Evolutionary conservation across 2,888 invertebrate genomes (phyloP), one percentile per base, ranked within the genome.

Genomic region (Rhopalosiphum nymphaeae): DNA sequence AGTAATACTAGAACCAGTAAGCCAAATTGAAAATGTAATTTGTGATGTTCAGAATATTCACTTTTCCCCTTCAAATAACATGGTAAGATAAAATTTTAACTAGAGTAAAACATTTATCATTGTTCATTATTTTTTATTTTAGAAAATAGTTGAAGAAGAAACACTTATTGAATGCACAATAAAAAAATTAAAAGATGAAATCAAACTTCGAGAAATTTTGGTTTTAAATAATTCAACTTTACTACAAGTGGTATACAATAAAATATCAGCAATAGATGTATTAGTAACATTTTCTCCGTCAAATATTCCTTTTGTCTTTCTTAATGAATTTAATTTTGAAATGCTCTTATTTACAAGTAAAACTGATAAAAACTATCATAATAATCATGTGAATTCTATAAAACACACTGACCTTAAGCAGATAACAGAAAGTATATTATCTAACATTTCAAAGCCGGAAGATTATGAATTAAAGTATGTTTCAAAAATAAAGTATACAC

Each of bases 141-240:
- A 94, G 94, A 86, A 91, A 53, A 85, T 36, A 46, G 25, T 86
- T 42, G 49, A 61, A 0, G 49, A 90, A 61, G 11, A 94, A 36
- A 29, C 9, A n/a, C 29, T 86, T 26, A 21, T 90, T 21, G 42
- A 90, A 42, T 25, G 29, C 21, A 42, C 53, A 61, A n/a, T 87
- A n/a, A 91, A 90, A 11, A 86, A 13, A 87, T 94, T 94, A 13
- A 91, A 67, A 85, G 25, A 94, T 86, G 90, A 94, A 94, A 67
- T 94, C 86, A 11, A 0, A 25, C 49, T 1, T 49, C 49, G 61
- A 67, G n/a, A 91, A 21, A 1, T 90, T 46, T 61, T 94, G 53
- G 87, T 91, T 85, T 86, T 94, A 61, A 94, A 91, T 67, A 91
- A 94, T 67, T 61, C 36, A 29, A 87, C 94, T 25, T 67, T 53